Evolutionary conservation across 2,113 vertebrate species (phyloP), one percentile per base, ranked within the genome.

Genomic region (Paracanthobrama guichenoti): DNA sequence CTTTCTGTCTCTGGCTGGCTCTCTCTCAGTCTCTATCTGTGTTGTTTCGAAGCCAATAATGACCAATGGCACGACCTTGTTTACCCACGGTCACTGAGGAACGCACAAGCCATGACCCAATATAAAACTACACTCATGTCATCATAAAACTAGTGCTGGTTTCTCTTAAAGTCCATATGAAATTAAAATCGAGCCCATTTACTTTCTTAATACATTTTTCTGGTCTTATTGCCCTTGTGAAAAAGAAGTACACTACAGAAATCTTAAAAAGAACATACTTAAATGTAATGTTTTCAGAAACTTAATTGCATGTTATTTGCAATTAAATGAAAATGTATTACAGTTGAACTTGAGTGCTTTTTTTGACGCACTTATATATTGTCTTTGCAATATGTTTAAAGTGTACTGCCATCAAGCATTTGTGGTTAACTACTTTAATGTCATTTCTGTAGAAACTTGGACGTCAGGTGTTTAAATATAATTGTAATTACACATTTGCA

Each of bases 21-120:
- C 82, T 82, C 42, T 46, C 39, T 73, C 42, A 0, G 42, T 87
- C 84, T 81, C n/a, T 46, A n/a, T 73, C 42, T 48, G 42, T 44
- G 8, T 84, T 42, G 79, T 87, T 88, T 89, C 85, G 82, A 88
- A 87, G 46, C 42, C 79, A 83, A 66, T 62, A 84, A 83, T 84
- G 75, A 84, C 74, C 83, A 42, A 67, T 71, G 24, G 22, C 78
- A 81, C 7, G 28, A 22, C 28, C 60, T 86, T 84, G 84, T 85
- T 87, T 87, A 87, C 48, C 73, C 55, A 39, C 16, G 67, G 81
- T 69, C 81, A 35, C 81, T 42, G 59, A 86, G 87, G 84, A 71
- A 28, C 60, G 74, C 24, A 2, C 60, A 4, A 44, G 24, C 31
- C 16, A 24, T 73, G 14, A 22, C 46, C 12, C 35, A 24, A 24